Conservation (phyloP, 1,140 invertebrate species). For the Saccostrea glomerata region DNA sequence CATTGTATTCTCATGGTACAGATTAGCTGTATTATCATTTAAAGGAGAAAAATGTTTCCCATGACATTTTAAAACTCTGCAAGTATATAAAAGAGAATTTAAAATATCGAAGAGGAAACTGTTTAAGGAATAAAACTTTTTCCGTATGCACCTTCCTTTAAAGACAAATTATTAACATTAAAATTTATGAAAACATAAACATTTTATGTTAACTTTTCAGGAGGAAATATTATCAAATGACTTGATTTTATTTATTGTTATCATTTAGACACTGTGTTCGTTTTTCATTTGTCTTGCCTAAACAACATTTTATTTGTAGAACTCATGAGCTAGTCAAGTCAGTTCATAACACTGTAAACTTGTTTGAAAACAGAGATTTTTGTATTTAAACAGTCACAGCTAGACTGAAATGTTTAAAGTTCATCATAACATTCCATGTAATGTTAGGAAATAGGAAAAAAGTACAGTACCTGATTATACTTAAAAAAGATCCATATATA, state of each 20-base stretch:
- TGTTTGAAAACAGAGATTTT: neutral
- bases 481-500: too few species aligned
- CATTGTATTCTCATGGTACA: neutral
- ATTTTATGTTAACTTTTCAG: neutral
- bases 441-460: neutral
- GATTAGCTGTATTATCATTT: neutral
- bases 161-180: neutral
- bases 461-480: neutral
- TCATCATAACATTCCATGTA: constrained; percentile 12
- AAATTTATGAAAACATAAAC: neutral
- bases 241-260: neutral
- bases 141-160: neutral
- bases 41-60: neutral
- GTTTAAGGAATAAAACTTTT: neutral
- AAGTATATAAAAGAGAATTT: neutral
- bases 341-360: constrained; percentile 28
- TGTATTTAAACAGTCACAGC: constrained; percentile 24
- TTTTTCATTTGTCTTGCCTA: neutral
- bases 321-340: neutral
- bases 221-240: neutral
- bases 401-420: neutral
- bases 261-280: neutral
- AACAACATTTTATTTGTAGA: constrained; percentile 26
- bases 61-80: neutral
- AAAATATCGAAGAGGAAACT: neutral